Evolutionary conservation across 2,113 vertebrate species (phyloP).

Genomic region (Enhydra lutris): DNA sequence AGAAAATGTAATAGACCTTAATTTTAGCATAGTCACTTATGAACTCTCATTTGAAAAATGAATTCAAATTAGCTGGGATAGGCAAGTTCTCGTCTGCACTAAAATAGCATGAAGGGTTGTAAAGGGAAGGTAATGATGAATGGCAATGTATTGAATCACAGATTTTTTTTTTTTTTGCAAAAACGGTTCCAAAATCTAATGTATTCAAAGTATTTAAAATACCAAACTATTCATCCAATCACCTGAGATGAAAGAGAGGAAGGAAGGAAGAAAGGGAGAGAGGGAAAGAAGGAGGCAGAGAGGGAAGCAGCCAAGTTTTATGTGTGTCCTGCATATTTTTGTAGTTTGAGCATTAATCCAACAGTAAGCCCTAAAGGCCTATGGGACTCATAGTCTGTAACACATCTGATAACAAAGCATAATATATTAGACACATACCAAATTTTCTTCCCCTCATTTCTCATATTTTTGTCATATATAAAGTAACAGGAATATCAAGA

Average conservation of each 20-base stretch:
- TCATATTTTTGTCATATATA: not conserved
- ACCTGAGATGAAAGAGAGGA: not conserved
- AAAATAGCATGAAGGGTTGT: slow-evolving; percentile 55
- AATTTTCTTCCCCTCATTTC: not conserved
- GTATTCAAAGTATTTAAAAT: slow-evolving; percentile 45
- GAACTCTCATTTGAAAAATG: slow-evolving; percentile 63
- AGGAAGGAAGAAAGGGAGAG: not conserved
- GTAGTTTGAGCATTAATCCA: not conserved
- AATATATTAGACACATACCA: not conserved
- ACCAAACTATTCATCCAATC: not conserved
- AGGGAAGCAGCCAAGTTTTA: not conserved
- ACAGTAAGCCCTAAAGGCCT: not conserved
- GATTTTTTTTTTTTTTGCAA: not conserved
- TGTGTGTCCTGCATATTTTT: not conserved
- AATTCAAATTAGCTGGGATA: slow-evolving; percentile 63
- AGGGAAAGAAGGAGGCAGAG: not conserved
- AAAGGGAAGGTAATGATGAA: slow-evolving; percentile 60
- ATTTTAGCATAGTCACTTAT: slow-evolving; percentile 66
- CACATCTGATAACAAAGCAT: not conserved
- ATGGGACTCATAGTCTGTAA: not conserved
- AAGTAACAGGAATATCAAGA: not conserved
- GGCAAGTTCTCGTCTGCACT: slow-evolving; percentile 21
- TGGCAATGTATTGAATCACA: slow-evolving; percentile 32
- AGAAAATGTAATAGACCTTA: slow-evolving; percentile 62
- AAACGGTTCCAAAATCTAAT: slow-evolving; percentile 17